phyloP scores from a whole-genome alignment of 2,888 invertebrate species.

The Drosophila picticornis region DNA sequence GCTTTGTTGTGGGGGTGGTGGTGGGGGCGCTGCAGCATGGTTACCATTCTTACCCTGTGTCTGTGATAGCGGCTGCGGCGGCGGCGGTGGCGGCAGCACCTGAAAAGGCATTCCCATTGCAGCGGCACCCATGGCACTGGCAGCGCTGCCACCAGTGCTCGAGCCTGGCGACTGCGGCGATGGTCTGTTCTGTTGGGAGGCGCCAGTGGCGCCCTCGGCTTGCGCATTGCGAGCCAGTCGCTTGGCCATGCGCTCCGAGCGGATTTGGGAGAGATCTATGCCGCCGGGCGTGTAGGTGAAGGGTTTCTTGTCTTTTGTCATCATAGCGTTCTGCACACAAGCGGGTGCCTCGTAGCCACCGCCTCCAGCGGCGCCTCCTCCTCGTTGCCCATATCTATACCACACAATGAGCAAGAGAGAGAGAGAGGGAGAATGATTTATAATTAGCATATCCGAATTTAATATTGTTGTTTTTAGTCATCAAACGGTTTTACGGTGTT shows the following conservation, averaged over 20 bases:
- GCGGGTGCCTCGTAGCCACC: conserved; percentile 90
- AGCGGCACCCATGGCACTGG: conserved; percentile 83
- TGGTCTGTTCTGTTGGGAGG: conserved; percentile 86
- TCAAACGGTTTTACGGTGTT: conserved; percentile 38
- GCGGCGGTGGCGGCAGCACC: conserved; percentile 86
- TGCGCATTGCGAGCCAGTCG: conserved; percentile 90
- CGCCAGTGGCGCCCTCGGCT: conserved; percentile 88
- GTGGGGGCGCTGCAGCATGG: conserved; percentile 85
- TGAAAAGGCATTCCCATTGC: conserved; percentile 78
- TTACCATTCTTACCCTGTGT: conserved; percentile 82
- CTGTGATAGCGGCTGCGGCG: conserved; percentile 76
- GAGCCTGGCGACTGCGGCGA: conserved; percentile 79
- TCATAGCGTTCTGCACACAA: conserved; percentile 96
- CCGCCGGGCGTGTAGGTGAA: conserved; percentile 98
- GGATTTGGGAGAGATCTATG: conserved; percentile 94
- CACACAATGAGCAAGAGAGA: background rate
- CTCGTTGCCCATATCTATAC: conserved; percentile 85
- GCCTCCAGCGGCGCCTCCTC: conserved; percentile 68
- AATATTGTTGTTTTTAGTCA: conserved; percentile 17
- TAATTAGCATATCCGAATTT: conserved; percentile 37
- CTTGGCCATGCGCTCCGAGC: conserved; percentile 95
- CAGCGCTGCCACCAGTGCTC: conserved; percentile 80
- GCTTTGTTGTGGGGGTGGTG: conserved; percentile 82
- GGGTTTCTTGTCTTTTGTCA: conserved; percentile 98
- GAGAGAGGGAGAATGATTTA: background rate